Evolutionary conservation across 2,797 vertebrate species (phyloP).

Genomic region (Thalassophryne amazonica): DNA sequence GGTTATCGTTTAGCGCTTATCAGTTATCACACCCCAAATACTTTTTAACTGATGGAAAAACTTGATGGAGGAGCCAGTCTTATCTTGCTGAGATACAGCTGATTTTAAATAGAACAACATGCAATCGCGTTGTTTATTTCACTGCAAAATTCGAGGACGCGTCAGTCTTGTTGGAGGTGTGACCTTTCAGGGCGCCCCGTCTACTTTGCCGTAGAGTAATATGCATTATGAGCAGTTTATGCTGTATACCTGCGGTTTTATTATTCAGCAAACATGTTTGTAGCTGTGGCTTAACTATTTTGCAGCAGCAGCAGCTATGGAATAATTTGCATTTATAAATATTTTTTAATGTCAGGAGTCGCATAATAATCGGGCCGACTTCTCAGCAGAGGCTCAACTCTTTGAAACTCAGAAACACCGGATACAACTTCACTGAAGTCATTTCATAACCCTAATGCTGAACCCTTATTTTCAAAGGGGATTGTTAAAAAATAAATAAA

Average conservation of each 20-base stretch:
- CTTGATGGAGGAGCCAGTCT: too few relatives aligned
- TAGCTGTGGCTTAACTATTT: conserved; percentile 21
- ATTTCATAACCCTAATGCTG: conserved; percentile 36
- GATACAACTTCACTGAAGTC: conserved; percentile 40
- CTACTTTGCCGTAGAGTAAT: neutral
- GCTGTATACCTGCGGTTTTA: conserved; percentile 17
- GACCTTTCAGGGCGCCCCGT: too few relatives aligned
- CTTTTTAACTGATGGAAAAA: too few relatives aligned
- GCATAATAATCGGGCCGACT: conserved; percentile 51
- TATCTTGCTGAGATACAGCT: too few relatives aligned
- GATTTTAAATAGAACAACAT: too few relatives aligned
- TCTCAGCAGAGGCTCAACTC: conserved; percentile 29
- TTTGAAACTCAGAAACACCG: conserved; percentile 36
- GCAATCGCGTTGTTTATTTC: too few relatives aligned
- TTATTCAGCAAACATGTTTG: conserved; percentile 31
- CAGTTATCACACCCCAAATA: too few relatives aligned
- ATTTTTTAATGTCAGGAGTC: conserved; percentile 43
- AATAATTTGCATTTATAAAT: conserved; percentile 54
- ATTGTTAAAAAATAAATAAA: conserved; percentile 28
- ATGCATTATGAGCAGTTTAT: conserved; percentile 8
- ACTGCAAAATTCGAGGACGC: too few relatives aligned
- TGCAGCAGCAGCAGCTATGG: conserved; percentile 29
- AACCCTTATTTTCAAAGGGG: conserved; percentile 47
- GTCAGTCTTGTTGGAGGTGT: too few relatives aligned
- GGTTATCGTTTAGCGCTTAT: too few relatives aligned